Base-by-base conservation (phyloP, 2,888 invertebrate genomes). In the Hydrotaea cyrtoneurina region DNA sequence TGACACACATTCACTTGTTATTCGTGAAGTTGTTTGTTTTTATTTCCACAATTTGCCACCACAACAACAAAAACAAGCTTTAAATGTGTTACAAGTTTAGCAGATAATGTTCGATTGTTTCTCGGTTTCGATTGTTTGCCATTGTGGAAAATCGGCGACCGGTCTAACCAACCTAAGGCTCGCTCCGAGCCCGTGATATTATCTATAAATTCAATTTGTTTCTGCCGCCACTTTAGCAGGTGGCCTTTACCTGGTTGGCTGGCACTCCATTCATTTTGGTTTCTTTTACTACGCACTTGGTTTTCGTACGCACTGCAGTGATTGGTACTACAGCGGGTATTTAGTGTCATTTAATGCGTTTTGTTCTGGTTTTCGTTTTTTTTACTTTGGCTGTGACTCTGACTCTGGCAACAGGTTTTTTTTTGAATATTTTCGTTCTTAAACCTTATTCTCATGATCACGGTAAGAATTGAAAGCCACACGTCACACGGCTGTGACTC, bases 31-130 rank as follows among this genome's bases (percentile, higher is more conserved):
- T 15, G 50, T 50, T 2, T 59, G 55, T 55, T 55, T 21, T 55
- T 55, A 17, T 53, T 64, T 36, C 26, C n/a, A n/a, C 23, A 66
- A 66, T 43, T 39, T 17, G 31, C 31, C 21, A 43, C 31, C 2
- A 31, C 31, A 31, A 31, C 2, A 31, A 31, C 2, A 4, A 31
- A 46, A 69, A 69, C 69, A 46, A 7, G 46, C 69, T 43, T 69
- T 46, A 46, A 69, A 69, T 69, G 46, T 69, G 69, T 69, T 46
- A 46, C 69, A 46, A 69, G 46, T 69, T 69, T 69, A 46, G 46
- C 15, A 46, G 69, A 43, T 69, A 69, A 69, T 43, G 21, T 21
- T 69, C 31, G 23, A 50, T 62, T 62, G 39, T 39, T 39, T 39
- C 10, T 36, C 23, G 31, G 31, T 31, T 31, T 31, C 31, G 31